Evolutionary conservation across 2,888 invertebrate genomes (phyloP).

Genomic region (Rugalucina vietnamica): DNA sequence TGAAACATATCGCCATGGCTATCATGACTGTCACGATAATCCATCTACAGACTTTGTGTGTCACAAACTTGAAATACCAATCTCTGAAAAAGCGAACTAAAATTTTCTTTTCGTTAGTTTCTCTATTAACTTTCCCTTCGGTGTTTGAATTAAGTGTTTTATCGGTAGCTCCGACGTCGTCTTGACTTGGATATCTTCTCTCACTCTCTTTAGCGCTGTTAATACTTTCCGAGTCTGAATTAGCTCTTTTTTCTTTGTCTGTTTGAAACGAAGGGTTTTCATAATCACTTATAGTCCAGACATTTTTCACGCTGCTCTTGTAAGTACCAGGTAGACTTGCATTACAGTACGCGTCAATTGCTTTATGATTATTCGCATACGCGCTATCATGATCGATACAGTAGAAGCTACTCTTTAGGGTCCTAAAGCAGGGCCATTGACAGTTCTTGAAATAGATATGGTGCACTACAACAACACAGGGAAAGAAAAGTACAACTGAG

Average conservation of each 20-base stretch:
- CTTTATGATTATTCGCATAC: not conserved
- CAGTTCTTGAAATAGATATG: slow-evolving; percentile 67
- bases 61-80: slow-evolving; percentile 71
- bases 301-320: too few relatives aligned
- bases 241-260: not conserved
- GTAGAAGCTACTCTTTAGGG: not conserved
- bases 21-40: slow-evolving; percentile 64
- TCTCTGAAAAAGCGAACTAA: slow-evolving; percentile 71
- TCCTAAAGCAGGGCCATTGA: slow-evolving; percentile 56
- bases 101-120: slow-evolving; percentile 33
- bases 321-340: not conserved
- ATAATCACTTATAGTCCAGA: not conserved
- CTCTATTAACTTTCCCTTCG: too few relatives aligned
- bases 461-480: slow-evolving; percentile 67
- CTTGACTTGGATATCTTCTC: too few relatives aligned
- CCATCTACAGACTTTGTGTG: slow-evolving; percentile 68
- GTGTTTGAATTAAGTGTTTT: not conserved
- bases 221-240: not conserved
- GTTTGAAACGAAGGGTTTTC: not conserved
- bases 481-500: slow-evolving; percentile 73
- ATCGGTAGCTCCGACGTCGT: too few relatives aligned
- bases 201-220: not conserved
- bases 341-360: not conserved
- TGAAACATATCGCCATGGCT: slow-evolving; percentile 57
- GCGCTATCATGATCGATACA: not conserved